Conservation (phyloP, 2,888 invertebrate genomes). For the Cremastobaeus sp. region DNA sequence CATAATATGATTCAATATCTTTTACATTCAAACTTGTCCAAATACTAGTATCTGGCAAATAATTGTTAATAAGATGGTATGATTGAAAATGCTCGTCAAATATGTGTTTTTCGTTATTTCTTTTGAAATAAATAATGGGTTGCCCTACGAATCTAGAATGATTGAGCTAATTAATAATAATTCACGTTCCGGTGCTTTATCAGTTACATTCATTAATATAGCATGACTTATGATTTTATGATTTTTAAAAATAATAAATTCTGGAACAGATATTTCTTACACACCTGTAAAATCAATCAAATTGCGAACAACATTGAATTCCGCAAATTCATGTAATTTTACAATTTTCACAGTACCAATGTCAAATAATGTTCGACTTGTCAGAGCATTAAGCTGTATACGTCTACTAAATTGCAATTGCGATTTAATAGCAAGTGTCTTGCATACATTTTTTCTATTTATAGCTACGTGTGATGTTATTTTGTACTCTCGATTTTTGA, state of each 20-base stretch:
- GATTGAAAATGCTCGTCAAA: constrained; percentile 11
- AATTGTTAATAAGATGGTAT: not conserved
- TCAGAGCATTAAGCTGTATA: no score
- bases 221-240: not conserved
- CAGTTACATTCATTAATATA: not conserved
- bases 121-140: not conserved
- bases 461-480: constrained; percentile 32
- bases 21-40: constrained; percentile 3
- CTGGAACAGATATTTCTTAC: not conserved
- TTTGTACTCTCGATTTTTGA: constrained; percentile 54
- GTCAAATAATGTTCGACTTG: no score
- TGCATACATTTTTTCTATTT: no score
- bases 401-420: no score
- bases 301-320: not conserved
- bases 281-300: not conserved
- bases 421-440: no score
- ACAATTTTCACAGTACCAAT: not conserved
- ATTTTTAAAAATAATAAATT: constrained; percentile 6
- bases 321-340: not conserved
- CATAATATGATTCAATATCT: not conserved
- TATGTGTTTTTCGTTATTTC: not conserved
- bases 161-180: not conserved
- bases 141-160: no score
- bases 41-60: not conserved
- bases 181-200: constrained; percentile 3